Conservation (phyloP, 2,797 vertebrate genomes). For the Nannoperca obscura region DNA sequence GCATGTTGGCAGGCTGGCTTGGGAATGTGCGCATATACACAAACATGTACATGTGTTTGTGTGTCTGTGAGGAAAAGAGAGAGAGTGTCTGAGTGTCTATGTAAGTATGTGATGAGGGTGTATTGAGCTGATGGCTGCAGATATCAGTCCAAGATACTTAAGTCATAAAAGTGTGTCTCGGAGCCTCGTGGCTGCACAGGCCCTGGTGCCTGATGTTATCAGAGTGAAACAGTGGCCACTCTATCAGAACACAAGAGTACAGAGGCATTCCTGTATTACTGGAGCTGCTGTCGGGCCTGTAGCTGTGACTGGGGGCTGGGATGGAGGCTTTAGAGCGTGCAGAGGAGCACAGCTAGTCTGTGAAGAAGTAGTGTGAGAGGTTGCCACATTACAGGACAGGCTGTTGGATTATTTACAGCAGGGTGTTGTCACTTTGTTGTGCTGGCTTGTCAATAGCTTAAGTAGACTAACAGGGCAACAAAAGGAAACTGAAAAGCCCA, state of each 20-base stretch:
- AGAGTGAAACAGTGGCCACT: slow-evolving; percentile 73
- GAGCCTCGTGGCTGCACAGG: slow-evolving; percentile 79
- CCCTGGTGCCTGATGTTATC: slow-evolving; percentile 87
- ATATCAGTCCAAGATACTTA: slow-evolving; percentile 81
- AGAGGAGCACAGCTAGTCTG: slow-evolving; percentile 30
- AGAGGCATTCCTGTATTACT: slow-evolving; percentile 81
- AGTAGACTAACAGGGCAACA: slow-evolving; percentile 33
- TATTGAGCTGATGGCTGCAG: slow-evolving; percentile 81
- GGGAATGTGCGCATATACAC: background rate
- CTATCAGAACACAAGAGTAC: slow-evolving; percentile 72
- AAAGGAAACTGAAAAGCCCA: slow-evolving; percentile 32
- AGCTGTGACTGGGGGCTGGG: slow-evolving; percentile 36
- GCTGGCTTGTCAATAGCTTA: slow-evolving; percentile 35
- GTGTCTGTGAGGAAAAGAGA: slow-evolving; percentile 39
- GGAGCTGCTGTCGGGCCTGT: slow-evolving; percentile 54
- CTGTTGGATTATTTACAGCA: slow-evolving; percentile 61
- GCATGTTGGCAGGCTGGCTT: background rate
- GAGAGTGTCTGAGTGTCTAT: slow-evolving; percentile 58
- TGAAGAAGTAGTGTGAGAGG: slow-evolving; percentile 51
- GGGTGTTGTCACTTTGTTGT: slow-evolving; percentile 52
- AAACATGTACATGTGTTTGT: slow-evolving; percentile 2
- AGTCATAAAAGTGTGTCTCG: slow-evolving; percentile 83
- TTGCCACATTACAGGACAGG: slow-evolving; percentile 51
- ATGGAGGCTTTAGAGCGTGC: slow-evolving; percentile 3
- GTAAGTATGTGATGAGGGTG: slow-evolving; percentile 71